These are phyloP conservation scores for Ephydatia muelleri DNA, from an alignment of 37 sponge, comb jelly and placozoan genomes.

Conservation along the genomic window DNA sequence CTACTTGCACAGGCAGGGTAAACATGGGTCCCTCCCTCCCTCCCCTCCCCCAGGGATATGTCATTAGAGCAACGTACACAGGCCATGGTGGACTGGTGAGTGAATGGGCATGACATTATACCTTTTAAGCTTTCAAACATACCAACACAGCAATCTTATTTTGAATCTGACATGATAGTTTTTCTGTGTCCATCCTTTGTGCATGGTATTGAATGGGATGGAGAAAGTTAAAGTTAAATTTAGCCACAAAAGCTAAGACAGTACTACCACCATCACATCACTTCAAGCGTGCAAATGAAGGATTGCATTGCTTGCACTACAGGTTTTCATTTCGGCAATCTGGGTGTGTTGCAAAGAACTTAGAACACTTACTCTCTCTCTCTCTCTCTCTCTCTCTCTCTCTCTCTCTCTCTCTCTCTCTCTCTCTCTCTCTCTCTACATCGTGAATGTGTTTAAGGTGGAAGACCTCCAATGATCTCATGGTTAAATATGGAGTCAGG, in stretches of 20 bases:
- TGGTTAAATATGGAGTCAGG: slow-evolving; percentile 39
- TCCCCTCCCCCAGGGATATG: slow-evolving; percentile 14
- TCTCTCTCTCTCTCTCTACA: no score
- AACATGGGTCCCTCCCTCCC: not conserved
- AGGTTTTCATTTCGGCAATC: no score
- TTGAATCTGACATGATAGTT: not conserved
- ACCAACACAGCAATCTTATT: not conserved
- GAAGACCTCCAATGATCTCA: slow-evolving; percentile 27
- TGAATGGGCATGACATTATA: not conserved
- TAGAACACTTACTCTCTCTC: no score
- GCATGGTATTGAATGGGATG: no score
- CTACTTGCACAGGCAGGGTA: not conserved
- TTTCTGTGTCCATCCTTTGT: not conserved
- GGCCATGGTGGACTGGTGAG: slow-evolving; percentile 66
- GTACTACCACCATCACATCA: no score
- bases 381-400: no score
- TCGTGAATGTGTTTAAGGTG: slow-evolving; percentile 22
- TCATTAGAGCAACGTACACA: slow-evolving; percentile 40
- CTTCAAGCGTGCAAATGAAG: no score
- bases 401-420: no score
- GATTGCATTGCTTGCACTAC: no score
- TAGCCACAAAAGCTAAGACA: no score
- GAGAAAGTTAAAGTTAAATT: no score
- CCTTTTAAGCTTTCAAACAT: not conserved
- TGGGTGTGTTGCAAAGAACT: no score